A percentile compares a stretch with the other conserved stretches of the same genome.
Conservation (phyloP, 2,113 vertebrate species). For the Oxyruncus cristatus region DNA sequence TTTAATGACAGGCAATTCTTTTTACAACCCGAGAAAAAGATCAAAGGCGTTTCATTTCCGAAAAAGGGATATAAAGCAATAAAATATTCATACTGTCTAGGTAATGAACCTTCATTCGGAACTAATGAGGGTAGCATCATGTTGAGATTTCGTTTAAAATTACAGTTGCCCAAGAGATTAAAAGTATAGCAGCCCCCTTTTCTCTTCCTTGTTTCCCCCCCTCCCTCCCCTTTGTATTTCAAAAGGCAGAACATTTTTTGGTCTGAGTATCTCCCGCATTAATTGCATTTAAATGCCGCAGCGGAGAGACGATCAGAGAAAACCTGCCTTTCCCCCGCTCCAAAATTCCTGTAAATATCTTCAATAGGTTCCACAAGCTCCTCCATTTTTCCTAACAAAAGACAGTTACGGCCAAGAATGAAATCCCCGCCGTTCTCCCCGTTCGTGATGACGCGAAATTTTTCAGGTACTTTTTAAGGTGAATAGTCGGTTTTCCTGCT, state of each 20-base stretch:
- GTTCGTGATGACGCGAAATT: rapidly evolving
- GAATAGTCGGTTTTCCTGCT: neutral
- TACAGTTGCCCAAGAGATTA: constrained; percentile 36
- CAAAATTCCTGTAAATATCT: neutral
- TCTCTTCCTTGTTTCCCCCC: rapidly evolving
- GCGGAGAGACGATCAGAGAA: neutral
- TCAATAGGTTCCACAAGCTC: neutral
- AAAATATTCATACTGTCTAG: constrained; percentile 78
- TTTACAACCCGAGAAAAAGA: constrained; percentile 82
- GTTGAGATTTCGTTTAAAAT: constrained; percentile 60
- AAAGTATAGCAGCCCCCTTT: neutral
- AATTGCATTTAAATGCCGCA: neutral
- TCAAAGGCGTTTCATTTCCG: constrained; percentile 79
- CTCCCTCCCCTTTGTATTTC: neutral
- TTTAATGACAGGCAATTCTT: constrained; percentile 80
- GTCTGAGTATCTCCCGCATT: neutral
- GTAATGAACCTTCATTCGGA: constrained; percentile 60
- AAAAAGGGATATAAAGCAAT: constrained; percentile 80
- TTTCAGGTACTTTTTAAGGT: neutral
- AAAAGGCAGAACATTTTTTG: neutral
- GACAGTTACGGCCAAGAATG: rapidly evolving
- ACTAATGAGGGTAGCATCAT: constrained; percentile 62
- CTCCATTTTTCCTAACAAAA: neutral
- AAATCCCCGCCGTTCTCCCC: rapidly evolving
- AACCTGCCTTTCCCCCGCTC: neutral